Conservation (phyloP, 2,113 vertebrate species). For the human region GRCh38 chr15:64388001-64388500, state of each 20-base stretch:
- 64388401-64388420: too few species aligned
- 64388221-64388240: not conserved
- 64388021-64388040: not conserved
- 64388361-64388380: too few species aligned
- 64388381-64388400: too few species aligned
- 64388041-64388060: constrained; percentile 40
- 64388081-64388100: not conserved
- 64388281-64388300: too few species aligned
- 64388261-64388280: not conserved
- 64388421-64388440: too few species aligned
- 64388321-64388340: too few species aligned
- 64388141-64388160: not conserved
- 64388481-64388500: too few species aligned
- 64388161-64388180: not conserved
- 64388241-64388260: not conserved
- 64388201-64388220: not conserved
- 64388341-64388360: too few species aligned
- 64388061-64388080: not conserved
- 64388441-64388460: too few species aligned
- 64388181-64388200: not conserved
- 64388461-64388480: too few species aligned
- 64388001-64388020: not conserved
- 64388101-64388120: not conserved
- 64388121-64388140: not conserved
- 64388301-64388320: too few species aligned